Base-by-base conservation (phyloP, 2,797 vertebrate species). In the Enteromius radiatus region DNA sequence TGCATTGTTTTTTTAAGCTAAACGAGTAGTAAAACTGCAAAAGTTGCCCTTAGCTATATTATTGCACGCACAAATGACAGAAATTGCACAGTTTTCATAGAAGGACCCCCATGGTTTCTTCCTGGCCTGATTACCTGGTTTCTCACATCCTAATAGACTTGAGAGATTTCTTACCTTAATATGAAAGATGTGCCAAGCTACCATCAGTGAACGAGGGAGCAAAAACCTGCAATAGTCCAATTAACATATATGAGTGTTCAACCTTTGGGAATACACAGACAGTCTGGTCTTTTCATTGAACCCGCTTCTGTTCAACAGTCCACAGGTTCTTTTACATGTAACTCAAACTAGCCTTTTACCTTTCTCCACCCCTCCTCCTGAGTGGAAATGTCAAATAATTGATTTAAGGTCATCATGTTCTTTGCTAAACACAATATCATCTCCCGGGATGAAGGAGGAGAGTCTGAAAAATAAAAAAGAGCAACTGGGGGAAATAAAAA, bases 181-280 rank as follows among this genome's bases (percentile, higher is more conserved):
- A 79, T 26, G 26, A 80, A 82, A 80, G 41, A 59, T 49, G 47
- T 67, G 11, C 56, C 6, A 28, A 8, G 70, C 64, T 45, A 71
- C 68, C 9, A 5, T 15, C 12, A 19, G 5, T 70, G 52, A 77
- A 63, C 14, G 11, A 38, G 15, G 28, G 26, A 76, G 14, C 63
- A 59, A 54, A 68, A 83, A 63, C 17, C 77, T 64, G 21, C 77
- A 75, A 68, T 43, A 64, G 12, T 85, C 84, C 67, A 81, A 76
- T 84, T 84, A 84, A 64, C 73, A 84, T 84, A 76, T 84, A 78
- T 19, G 23, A 77, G 33, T 23, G 65, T 33, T 21, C 14, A 74
- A 82, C 26, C n/a, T 7, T 21, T 41, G 9, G 33, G 45, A 23
- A 26, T 12, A 49, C 36, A 33, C 4, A 38, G 36, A 65, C 43